These are phyloP conservation scores for Subanguina moxae DNA, from an alignment of 1,140 invertebrate species.

Conservation along the genomic window DNA sequence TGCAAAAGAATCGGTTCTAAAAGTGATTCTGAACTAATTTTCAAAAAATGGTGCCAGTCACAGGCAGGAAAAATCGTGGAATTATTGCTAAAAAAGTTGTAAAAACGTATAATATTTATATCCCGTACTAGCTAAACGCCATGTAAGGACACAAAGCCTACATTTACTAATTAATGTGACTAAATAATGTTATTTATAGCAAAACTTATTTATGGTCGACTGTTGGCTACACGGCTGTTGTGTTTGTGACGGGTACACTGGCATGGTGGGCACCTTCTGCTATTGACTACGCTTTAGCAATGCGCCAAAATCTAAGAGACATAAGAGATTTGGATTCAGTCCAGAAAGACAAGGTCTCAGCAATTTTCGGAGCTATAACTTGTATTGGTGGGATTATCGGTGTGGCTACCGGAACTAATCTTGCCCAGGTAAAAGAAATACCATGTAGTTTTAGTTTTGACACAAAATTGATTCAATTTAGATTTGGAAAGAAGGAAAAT, in stretches of 20 bases:
- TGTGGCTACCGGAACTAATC: constrained; percentile 77
- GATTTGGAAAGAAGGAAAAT: constrained; percentile 37
- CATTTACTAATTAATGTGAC: no score
- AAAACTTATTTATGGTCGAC: neutral
- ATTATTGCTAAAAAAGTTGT: no score
- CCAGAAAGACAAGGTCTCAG: constrained; percentile 7
- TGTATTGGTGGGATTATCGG: constrained; percentile 86
- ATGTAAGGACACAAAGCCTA: no score
- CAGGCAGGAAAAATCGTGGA: no score
- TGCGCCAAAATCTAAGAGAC: constrained; percentile 15
- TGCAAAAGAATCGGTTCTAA: no score
- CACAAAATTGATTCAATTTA: constrained; percentile 3
- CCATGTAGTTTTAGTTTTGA: no score
- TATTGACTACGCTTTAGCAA: constrained; percentile 22
- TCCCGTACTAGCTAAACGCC: no score
- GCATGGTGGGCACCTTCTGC: constrained; percentile 26
- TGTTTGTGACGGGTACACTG: constrained; percentile 16
- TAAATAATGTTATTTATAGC: neutral
- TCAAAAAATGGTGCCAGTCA: no score
- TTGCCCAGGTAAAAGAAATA: constrained; percentile 59
- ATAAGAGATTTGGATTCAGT: neutral
- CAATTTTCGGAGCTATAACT: constrained; percentile 83
- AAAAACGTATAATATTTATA: no score
- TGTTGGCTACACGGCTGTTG: neutral
- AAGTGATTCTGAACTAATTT: no score